Base-by-base conservation (phyloP, 2,797 vertebrate genomes). In the Fundulus diaphanus region DNA sequence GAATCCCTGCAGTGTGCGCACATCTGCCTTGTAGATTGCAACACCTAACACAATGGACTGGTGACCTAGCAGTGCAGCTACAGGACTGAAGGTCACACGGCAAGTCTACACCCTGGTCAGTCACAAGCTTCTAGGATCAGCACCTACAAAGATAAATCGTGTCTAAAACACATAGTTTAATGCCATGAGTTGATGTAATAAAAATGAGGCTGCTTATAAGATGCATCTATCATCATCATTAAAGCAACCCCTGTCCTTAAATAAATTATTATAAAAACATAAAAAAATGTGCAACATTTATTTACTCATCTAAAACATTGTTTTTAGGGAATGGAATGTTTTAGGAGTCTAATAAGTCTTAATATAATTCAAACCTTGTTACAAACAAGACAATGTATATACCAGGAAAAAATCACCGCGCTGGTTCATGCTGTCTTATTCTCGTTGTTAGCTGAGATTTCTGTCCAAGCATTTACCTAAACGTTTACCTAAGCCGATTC, bases 101-200 rank as follows among this genome's bases (percentile, higher is more conserved):
- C 76, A 86, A 61, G 87, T 91, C 89, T 93, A 93, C 51, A 93
- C 82, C 16, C 83, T 5, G 71, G 73, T 7, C 42, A 7, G 57
- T 90, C 90, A 61, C 86, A 22, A 3, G 82, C 83, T 1, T 87
- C 93, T 0, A 91, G 87, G 29, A 88, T 84, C 49, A 93, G 72
- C 83, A 92, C 9, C 61, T 87, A 86, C 78, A 90, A 84, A 70
- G 85, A 44, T 7, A 77, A 86, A 51, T 69, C 90, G 46, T 86
- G 92, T 73, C 92, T 91, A 61, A 95, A 92, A 48, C 92, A 93
- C 78, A n/a, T n/a, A n/a, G n/a, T n/a, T n/a, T n/a, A n/a, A n/a
- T n/a, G n/a, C n/a, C n/a, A n/a, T n/a, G n/a, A n/a, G n/a, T n/a
- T n/a, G n/a, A n/a, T n/a, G 84, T 87, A 12, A 59, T 86, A 44